Base-by-base conservation (phyloP, 2,888 invertebrate species). In the Pasiphila rectangulata region DNA sequence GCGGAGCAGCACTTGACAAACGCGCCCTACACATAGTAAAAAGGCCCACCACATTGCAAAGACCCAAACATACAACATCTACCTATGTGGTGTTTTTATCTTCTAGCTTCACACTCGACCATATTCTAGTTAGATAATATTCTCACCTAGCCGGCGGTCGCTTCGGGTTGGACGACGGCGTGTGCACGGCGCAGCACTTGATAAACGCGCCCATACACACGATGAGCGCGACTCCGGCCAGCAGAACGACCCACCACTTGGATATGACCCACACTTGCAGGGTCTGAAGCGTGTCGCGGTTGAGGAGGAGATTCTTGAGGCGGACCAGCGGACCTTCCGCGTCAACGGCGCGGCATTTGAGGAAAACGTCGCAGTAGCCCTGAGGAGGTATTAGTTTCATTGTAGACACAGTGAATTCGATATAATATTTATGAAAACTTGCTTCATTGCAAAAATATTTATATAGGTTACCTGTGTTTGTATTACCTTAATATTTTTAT, bases 321-420 rank as follows among this genome's bases (percentile, higher is more conserved):
- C 98, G 92, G 13, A 97, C 98, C 54, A 99, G 89, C 1, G 99
- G 99, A 3, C 99, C 99, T 70, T 99, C 99, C 0, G 99, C 98
- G 87, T 99, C 99, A 13, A 99, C 98, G 0, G 97, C 97, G 59
- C 99, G 94, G 79, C 99, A 99, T 82, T 98, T 98, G 41, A 97
- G 93, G 90, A 99, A 99, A 57, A 99, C 99, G 90, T 99, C 99
- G 90, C 99, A 99, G 86, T 99, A 99, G 40, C 99, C 99, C 93
- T 95, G 84, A 4, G 72, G 71, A 55, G 9, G 2, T 4, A 16
- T n/a, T n/a, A 0, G 3, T 30, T 3, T 16, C 9, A 30, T 13
- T 9, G n/a, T n/a, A 13, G 13, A 15, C 3, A 7, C 13, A n/a
- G n/a, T n/a, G n/a, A n/a, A n/a, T n/a, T n/a, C n/a, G n/a, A n/a